Evolutionary conservation across 2,113 vertebrate genomes (phyloP), one percentile per base, ranked within the genome.

Genomic region (Pithys albifrons): DNA sequence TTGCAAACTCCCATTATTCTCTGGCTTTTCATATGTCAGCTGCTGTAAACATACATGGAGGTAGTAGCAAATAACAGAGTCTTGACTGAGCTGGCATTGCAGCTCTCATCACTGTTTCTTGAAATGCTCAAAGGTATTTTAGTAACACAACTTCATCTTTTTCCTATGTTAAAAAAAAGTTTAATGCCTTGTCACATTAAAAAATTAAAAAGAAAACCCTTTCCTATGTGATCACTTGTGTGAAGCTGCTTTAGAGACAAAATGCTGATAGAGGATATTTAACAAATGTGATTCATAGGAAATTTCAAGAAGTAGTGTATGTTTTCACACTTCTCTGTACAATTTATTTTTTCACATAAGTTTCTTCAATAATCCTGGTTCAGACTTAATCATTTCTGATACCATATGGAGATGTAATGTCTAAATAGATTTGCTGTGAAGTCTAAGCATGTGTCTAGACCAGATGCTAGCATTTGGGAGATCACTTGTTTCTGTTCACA

Each of bases 1-100:
- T 58, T 89, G 59, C 19, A 95, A 95, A 52, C 22, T 95, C 77
- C 86, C 79, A 95, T 95, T 96, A 94, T 94, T 95, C 89, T 76
- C 79, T 95, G 61, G 66, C 28, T 81, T 95, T 80, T 80, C 65
- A 94, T 88, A 83, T 91, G 83, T 77, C 71, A 87, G 59, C 66
- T 72, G 76, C 62, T 96, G 41, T 93, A 93, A 96, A 86, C 43
- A 41, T 75, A 72, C 35, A 25, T 48, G 23, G 49, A 91, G 33
- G 55, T 91, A 94, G 91, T 39, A 84, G 27, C 25, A 94, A 90
- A 91, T 93, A 87, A 84, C 49, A 88, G 61, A 95, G 46, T 45
- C 88, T 85, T 95, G 54, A 91, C 19, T 93, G n/a, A 75, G 10
- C 28, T 88, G 89, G 28, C 58, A 64, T 28, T 95, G 69, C 39